These are phyloP conservation scores for Mus caroli DNA, from an alignment of 2,797 vertebrate species.

Conservation along the genomic window DNA sequence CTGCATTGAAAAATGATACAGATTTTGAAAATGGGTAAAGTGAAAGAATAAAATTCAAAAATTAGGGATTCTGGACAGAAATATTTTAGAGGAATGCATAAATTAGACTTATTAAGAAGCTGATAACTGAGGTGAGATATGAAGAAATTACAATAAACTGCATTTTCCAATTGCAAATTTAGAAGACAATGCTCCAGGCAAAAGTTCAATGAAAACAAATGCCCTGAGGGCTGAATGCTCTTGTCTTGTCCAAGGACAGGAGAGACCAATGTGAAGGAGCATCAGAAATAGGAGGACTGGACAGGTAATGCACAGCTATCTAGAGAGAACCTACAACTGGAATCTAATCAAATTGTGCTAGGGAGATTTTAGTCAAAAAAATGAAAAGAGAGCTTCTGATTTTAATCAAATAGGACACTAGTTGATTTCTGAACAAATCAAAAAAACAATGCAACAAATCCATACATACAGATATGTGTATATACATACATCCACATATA, in stretches of 20 bases:
- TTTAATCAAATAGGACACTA: not conserved
- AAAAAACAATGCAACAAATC: not conserved
- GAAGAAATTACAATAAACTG: not conserved
- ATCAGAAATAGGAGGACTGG: not conserved
- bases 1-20: not conserved
- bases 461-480: not conserved
- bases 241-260: not conserved
- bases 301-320: not conserved
- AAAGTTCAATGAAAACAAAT: not conserved
- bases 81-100: not conserved
- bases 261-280: not conserved
- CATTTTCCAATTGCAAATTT: conserved; percentile 16
- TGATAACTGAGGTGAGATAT: not conserved
- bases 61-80: not conserved
- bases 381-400: not conserved
- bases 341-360: not conserved
- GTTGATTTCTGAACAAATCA: not conserved
- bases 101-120: not conserved
- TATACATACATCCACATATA: not conserved
- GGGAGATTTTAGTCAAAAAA: not conserved
- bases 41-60: not conserved
- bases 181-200: not conserved
- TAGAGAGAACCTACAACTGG: not conserved
- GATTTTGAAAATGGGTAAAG: not conserved
- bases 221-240: not conserved